A percentile compares a stretch with the other conserved stretches of the same genome.
Evolutionary conservation across 2,113 vertebrate genomes (phyloP).

Genomic region (Gopherus evgoodei): DNA sequence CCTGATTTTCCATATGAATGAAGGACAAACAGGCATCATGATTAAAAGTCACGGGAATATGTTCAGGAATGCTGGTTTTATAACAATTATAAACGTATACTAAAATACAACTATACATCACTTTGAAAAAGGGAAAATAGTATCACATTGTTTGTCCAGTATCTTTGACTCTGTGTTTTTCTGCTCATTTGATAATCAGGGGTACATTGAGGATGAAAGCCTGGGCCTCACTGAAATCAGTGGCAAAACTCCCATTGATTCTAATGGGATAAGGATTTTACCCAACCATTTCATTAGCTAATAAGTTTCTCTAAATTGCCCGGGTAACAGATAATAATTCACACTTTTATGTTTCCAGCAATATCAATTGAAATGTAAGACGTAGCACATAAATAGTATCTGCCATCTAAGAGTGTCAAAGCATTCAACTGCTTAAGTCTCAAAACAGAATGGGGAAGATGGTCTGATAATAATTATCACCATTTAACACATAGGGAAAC

Average conservation of each 20-base stretch:
- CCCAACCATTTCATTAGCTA: neutral
- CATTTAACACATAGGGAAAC: accelerated
- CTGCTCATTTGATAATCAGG: neutral
- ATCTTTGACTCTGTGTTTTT: neutral
- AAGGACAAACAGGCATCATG: neutral
- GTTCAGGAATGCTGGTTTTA: neutral
- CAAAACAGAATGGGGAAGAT: neutral
- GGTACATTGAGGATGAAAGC: neutral
- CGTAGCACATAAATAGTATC: accelerated
- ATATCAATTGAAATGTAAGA: neutral
- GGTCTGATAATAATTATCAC: neutral
- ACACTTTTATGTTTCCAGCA: neutral
- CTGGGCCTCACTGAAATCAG: neutral
- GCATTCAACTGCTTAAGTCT: neutral
- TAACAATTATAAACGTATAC: neutral
- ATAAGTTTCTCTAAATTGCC: neutral
- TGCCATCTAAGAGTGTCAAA: neutral
- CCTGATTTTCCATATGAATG: neutral
- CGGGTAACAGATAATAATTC: neutral
- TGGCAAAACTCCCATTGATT: neutral
- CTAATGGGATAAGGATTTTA: neutral
- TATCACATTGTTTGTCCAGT: neutral
- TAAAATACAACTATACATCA: neutral
- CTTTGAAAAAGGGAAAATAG: neutral
- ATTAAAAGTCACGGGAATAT: neutral